Evolutionary conservation across 2,113 vertebrate species (phyloP).

Genomic region (Prunella himalayana): DNA sequence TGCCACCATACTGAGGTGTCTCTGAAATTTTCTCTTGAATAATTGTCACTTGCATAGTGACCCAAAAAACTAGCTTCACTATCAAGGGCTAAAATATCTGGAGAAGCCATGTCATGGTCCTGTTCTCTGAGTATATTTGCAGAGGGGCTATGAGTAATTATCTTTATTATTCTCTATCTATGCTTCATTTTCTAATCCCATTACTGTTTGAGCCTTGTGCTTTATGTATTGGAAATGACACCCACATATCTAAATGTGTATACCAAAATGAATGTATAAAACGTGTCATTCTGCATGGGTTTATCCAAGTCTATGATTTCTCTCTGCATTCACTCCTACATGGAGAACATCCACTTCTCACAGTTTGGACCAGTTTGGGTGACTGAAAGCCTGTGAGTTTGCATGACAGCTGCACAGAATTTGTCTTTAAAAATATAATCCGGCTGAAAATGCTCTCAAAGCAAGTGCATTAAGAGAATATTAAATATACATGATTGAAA

Average conservation of each 20-base stretch:
- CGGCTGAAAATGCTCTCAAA: neutral
- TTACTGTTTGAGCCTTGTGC: neutral
- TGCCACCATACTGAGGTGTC: neutral
- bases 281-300: neutral
- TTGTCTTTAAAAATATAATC: neutral
- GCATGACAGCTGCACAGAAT: neutral
- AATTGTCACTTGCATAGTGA: neutral
- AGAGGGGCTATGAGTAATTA: neutral
- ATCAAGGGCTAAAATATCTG: neutral
- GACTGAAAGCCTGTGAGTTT: neutral
- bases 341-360: neutral
- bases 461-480: neutral
- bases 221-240: neutral
- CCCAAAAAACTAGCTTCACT: neutral
- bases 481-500: neutral
- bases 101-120: neutral
- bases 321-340: neutral
- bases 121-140: neutral
- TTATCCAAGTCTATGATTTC: neutral
- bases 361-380: neutral
- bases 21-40: neutral
- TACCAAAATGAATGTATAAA: neutral
- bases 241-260: neutral
- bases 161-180: neutral
- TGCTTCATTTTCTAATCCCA: neutral